Conservation (phyloP, 1,140 invertebrate species). For the Drosophila pseudoananassae region DNA sequence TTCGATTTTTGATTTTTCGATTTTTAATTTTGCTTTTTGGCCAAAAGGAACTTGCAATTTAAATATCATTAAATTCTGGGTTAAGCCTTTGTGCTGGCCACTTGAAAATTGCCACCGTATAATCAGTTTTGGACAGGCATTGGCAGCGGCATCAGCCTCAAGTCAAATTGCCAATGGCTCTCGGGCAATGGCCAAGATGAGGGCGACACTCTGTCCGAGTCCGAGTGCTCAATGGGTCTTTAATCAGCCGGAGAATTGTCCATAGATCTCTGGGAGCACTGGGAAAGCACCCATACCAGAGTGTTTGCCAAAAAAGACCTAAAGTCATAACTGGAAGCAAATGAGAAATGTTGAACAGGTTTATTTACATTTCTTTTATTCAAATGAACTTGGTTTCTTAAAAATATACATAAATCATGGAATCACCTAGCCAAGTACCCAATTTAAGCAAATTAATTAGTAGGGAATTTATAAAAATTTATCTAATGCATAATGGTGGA, state of each 20-base stretch:
- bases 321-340: not conserved
- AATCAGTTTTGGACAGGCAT: slow-evolving; percentile 71
- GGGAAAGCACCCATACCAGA: not conserved
- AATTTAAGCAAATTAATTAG: no score
- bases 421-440: not conserved
- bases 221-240: slow-evolving; percentile 23
- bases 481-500: not conserved
- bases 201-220: slow-evolving; percentile 37
- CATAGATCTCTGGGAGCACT: not conserved
- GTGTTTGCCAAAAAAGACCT: not conserved
- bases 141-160: slow-evolving; percentile 26
- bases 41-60: slow-evolving; percentile 79
- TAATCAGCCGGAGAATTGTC: slow-evolving; percentile 38
- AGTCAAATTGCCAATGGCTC: slow-evolving; percentile 41
- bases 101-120: slow-evolving; percentile 81
- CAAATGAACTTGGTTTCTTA: not conserved
- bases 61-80: slow-evolving; percentile 82
- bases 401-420: not conserved
- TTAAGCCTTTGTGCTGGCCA: slow-evolving; percentile 75
- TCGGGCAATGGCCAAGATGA: slow-evolving; percentile 9
- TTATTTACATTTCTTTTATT: not conserved
- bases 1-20: slow-evolving; percentile 33
- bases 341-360: not conserved
- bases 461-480: no score
- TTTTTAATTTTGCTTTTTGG: slow-evolving; percentile 22